Evolutionary conservation across 92 coral and sea anemone species (phyloP).

Genomic region (Metridium senile): DNA sequence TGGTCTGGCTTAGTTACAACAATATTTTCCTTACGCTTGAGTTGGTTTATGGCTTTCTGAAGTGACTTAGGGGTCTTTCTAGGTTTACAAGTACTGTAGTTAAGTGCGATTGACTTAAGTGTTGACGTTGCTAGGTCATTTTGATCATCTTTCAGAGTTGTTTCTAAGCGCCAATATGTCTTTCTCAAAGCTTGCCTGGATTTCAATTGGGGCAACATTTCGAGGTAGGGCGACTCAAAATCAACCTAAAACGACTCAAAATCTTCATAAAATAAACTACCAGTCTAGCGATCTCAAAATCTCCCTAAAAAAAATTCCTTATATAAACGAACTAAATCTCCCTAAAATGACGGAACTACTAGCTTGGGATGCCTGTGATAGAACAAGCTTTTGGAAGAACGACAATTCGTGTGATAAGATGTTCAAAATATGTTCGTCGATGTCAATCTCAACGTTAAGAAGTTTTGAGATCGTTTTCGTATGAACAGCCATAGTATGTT

Average conservation of each 20-base stretch:
- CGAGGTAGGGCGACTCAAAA: slow-evolving; percentile 5
- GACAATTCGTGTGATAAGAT: neutral
- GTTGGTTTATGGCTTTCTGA: slow-evolving; percentile 9
- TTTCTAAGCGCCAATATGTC: slow-evolving; percentile 6
- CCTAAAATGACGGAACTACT: too few species aligned
- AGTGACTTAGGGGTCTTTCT: neutral
- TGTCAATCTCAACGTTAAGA: neutral
- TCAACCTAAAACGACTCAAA: too few species aligned
- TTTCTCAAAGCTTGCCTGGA: slow-evolving; percentile 2
- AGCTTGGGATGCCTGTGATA: too few species aligned
- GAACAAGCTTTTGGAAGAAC: slow-evolving; percentile 3
- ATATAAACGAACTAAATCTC: neutral
- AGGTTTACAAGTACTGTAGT: slow-evolving; percentile 6
- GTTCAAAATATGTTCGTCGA: neutral
- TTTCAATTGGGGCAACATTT: neutral
- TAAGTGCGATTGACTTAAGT: neutral
- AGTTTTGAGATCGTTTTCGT: slow-evolving; percentile 10
- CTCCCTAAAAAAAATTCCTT: too few species aligned
- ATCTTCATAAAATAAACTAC: too few species aligned
- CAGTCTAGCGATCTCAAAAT: too few species aligned
- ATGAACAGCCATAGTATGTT: neutral
- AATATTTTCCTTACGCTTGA: slow-evolving; percentile 10
- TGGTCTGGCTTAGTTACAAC: neutral
- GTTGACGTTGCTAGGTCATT: neutral
- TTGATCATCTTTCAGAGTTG: neutral